These are phyloP conservation scores for Syngnathus acus DNA, from an alignment of 2,797 vertebrate species.

Conservation along the genomic window DNA sequence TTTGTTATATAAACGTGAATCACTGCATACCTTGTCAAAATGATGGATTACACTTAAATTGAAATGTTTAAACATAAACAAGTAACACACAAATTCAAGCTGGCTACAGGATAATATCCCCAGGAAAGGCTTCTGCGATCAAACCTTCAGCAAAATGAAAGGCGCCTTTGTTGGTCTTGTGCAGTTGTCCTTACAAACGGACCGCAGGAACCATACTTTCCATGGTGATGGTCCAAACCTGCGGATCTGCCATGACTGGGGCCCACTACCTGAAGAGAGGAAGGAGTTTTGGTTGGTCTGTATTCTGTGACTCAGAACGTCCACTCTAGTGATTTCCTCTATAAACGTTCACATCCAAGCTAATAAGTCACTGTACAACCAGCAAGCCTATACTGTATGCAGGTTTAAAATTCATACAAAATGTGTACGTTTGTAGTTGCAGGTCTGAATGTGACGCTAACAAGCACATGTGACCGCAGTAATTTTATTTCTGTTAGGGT, in stretches of 20 bases:
- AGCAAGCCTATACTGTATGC: slow-evolving; percentile 18
- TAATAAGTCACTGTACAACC: slow-evolving; percentile 39
- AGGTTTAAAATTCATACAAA: too few species aligned
- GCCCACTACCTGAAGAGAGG: slow-evolving; percentile 43
- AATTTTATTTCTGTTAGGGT: neutral
- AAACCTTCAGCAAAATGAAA: slow-evolving; percentile 36
- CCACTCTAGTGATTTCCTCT: slow-evolving; percentile 53
- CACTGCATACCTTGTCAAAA: neutral
- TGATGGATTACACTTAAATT: neutral
- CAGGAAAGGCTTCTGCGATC: neutral
- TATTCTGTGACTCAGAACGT: slow-evolving; percentile 55
- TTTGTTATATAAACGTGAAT: neutral
- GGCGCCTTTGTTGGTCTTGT: slow-evolving; percentile 39
- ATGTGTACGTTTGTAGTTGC: neutral
- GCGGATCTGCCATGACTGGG: slow-evolving; percentile 16
- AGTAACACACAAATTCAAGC: neutral
- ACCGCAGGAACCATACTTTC: slow-evolving; percentile 53
- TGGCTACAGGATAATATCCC: neutral
- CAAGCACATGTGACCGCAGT: neutral
- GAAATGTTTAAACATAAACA: neutral
- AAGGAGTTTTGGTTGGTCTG: slow-evolving; percentile 38
- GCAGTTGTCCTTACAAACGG: slow-evolving; percentile 51
- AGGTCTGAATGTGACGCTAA: neutral
- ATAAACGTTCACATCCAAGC: slow-evolving; percentile 39
- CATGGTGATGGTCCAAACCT: slow-evolving; percentile 42